Base-by-base conservation (phyloP, 2,797 vertebrate species). In the Calcarius lapponicus region DNA sequence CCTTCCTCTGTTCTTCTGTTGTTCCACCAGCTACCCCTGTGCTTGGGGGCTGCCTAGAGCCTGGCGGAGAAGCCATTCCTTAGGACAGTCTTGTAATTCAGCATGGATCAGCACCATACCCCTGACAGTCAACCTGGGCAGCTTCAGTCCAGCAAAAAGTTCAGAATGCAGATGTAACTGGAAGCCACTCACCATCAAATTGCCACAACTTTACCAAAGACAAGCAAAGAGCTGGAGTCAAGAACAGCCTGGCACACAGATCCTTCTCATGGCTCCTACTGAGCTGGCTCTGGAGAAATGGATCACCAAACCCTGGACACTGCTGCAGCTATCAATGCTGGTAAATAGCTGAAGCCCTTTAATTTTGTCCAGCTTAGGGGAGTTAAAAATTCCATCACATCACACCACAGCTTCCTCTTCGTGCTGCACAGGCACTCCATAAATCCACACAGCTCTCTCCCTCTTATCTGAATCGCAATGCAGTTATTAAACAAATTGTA, bases 401-500 rank as follows among this genome's bases (percentile, higher is more conserved):
- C 84, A 22, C 0, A 7, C 83, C 85, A 66, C 8, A 32, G 86
- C 70, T 94, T 81, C 86, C 34, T 93, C 86, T 42, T 76, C 2
- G 1, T 2, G 32, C 86, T 76, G 88, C 88, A 64, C 36, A 54
- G 90, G 43, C 64, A 80, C 80, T 94, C 71, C 87, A 94, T 93
- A 96, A 96, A 97, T 96, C 94, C 69, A 89, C 85, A 40, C 16
- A 2, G 56, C 45, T 71, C 88, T 94, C 61, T 91, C 50, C 65
- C 56, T 96, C 95, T 96, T 96, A 95, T 96, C 95, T 92, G 92
- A 96, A 94, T 91, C 6, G 62, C 82, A 91, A 81, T 93, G 90
- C 84, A 90, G 94, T 97, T 97, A 95, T 97, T 97, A 97, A 97
- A 97, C 94, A 97, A 96, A 97, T 94, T 96, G 94, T 93, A 94